Conservation (phyloP, 2,113 vertebrate genomes). For the Protobothrops flavoviridis region DNA sequence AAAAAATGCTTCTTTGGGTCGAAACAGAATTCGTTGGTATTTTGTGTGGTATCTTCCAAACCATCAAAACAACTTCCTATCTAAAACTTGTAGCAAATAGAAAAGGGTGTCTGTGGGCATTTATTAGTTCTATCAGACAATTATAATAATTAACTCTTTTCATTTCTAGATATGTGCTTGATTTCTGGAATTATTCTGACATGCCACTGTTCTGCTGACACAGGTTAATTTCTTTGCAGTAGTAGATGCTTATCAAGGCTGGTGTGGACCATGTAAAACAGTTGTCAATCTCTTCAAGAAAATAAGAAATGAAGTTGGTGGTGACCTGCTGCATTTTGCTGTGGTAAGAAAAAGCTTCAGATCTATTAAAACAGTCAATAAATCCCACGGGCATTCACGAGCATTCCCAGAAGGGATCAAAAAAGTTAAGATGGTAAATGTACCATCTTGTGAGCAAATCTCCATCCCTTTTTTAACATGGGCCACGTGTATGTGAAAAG, state of each 20-base stretch:
- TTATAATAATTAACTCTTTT: neutral
- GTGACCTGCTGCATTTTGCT: conserved; percentile 86
- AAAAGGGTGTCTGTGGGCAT: neutral
- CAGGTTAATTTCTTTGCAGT: conserved; percentile 68
- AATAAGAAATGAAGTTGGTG: conserved; percentile 84
- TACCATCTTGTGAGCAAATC: neutral
- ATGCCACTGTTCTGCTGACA: neutral
- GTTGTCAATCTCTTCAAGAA: conserved; percentile 87
- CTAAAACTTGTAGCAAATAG: neutral
- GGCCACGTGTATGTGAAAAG: neutral
- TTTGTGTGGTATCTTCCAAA: neutral
- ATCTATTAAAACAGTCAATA: neutral
- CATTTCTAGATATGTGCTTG: neutral
- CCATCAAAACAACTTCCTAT: neutral
- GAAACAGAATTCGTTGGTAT: neutral
- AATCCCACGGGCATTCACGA: neutral
- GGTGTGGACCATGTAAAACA: conserved; percentile 93
- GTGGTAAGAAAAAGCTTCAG: conserved; percentile 74
- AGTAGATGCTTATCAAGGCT: conserved; percentile 87
- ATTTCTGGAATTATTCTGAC: neutral
- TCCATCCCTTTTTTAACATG: neutral
- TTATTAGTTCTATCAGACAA: neutral
- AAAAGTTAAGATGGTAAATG: neutral
- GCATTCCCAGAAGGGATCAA: neutral
- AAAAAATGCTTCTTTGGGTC: neutral